These are phyloP conservation scores for Aphodius granarius DNA, from an alignment of 2,888 invertebrate species.

Conservation along the genomic window DNA sequence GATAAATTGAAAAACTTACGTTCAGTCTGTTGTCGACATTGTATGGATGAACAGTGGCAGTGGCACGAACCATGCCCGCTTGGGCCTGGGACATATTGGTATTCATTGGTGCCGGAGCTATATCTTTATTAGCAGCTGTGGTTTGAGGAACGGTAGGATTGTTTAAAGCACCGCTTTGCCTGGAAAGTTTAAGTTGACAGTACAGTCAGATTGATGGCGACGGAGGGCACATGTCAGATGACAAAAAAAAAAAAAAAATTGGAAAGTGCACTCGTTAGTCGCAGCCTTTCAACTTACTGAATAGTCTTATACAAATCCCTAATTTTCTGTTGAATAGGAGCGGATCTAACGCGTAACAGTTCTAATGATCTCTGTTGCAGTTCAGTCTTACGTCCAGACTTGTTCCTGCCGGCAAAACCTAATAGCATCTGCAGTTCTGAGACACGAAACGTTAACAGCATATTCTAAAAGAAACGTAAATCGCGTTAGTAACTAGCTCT, in stretches of 20 bases:
- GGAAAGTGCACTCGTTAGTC: slow-evolving; percentile 17
- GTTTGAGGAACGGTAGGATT: slow-evolving; percentile 42
- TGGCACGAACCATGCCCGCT: slow-evolving; percentile 46
- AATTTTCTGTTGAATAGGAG: slow-evolving; percentile 65
- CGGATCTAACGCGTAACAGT: slow-evolving; percentile 67
- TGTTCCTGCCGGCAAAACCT: slow-evolving; percentile 77
- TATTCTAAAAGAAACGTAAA: slow-evolving; percentile 44
- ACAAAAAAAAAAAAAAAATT: slow-evolving; percentile 13
- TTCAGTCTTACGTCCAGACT: slow-evolving; percentile 79
- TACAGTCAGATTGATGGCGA: not conserved
- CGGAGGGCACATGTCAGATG: not conserved
- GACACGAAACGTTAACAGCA: slow-evolving; percentile 73
- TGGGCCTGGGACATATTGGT: slow-evolving; percentile 49
- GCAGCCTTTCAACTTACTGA: slow-evolving; percentile 55
- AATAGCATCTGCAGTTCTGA: slow-evolving; percentile 83
- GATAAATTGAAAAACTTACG: slow-evolving; percentile 39
- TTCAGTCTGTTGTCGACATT: slow-evolving; percentile 47
- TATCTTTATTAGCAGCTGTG: slow-evolving; percentile 42
- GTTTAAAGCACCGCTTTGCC: slow-evolving; percentile 48
- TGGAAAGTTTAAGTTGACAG: slow-evolving; percentile 33
- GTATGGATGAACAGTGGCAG: slow-evolving; percentile 50
- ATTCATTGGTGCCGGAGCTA: slow-evolving; percentile 33
- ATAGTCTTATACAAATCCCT: slow-evolving; percentile 69
- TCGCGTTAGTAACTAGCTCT: not conserved
- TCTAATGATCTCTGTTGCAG: slow-evolving; percentile 74